Base-by-base conservation (phyloP, 2,888 invertebrate species). In the Pandemis cinnamomeana region DNA sequence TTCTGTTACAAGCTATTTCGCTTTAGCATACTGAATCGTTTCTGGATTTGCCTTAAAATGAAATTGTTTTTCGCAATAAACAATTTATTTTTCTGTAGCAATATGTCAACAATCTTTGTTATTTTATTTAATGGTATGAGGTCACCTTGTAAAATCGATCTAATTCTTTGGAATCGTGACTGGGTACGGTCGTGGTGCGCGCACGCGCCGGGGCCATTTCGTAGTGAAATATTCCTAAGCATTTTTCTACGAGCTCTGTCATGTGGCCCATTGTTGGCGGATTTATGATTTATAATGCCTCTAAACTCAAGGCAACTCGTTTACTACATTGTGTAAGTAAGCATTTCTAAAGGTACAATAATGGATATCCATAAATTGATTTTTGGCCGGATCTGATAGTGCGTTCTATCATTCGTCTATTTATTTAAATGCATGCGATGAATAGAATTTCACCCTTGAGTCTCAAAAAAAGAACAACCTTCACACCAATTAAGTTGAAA, bases 171-270 rank as follows among this genome's bases (percentile, higher is more conserved):
- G 81, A 85, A 83, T 93, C 93, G 94, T 94, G 93, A 93, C 92
- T 83, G 84, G 83, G 78, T 84, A 75, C 80, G 85, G 80, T 87
- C 86, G 88, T 88, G 85, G 81, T 80, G 83, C 84, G 91, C 87
- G 92, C 93, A 92, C 91, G 91, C 92, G 93, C 88, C 86, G 87
- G 86, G 90, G 89, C 85, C 87, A 79, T 84, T 83, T 83, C 81
- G 80, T 78, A 81, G 87, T 83, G 84, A 89, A 89, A 87, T 89
- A 88, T 89, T 87, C 88, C 81, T 84, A 84, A 86, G 87, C 89
- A 84, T 87, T 86, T 86, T 85, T 84, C 71, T 84, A 82, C 85
- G 83, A 82, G 83, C 82, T 81, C 85, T 89, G 89, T 89, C 91
- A 88, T 90, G 82, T 87, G 84, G 80, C 80, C 86, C 81, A 91